Evolutionary conservation across 2,888 invertebrate species (phyloP).

Genomic region (Pilophorus perplexus): DNA sequence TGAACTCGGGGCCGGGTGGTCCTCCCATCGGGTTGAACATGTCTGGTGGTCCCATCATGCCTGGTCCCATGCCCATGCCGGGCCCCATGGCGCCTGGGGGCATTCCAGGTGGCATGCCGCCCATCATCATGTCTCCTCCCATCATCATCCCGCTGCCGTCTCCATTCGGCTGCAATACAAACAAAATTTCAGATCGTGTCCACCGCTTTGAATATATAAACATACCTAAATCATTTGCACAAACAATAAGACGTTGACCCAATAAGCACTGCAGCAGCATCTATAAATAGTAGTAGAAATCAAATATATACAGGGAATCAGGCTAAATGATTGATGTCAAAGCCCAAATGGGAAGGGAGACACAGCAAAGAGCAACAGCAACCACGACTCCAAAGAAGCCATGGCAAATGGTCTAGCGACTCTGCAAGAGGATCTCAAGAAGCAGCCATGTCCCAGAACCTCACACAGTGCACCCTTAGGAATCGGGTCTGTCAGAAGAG

Average conservation of each 20-base stretch:
- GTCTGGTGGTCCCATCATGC: slow-evolving; percentile 33
- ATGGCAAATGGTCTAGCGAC: background rate
- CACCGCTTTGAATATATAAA: background rate
- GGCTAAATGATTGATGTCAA: no score
- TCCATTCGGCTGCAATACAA: slow-evolving; percentile 18
- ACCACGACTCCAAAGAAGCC: background rate
- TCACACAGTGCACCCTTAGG: no score
- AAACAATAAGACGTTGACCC: no score
- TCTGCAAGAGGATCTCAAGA: no score
- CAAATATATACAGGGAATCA: no score
- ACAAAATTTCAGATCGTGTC: background rate
- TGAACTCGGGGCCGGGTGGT: slow-evolving; percentile 41
- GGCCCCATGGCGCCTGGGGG: slow-evolving; percentile 20
- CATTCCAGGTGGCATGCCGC: slow-evolving; percentile 20
- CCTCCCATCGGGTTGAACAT: slow-evolving; percentile 33
- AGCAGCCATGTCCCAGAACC: no score
- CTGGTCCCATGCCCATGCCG: slow-evolving; percentile 23
- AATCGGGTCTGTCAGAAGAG: no score
- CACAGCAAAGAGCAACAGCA: no score
- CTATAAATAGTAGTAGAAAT: no score
- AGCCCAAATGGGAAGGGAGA: no score
- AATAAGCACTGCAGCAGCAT: no score
- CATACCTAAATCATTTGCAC: no score
- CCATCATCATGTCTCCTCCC: slow-evolving; percentile 38
- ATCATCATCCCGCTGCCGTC: slow-evolving; percentile 31